Evolutionary conservation across 1,140 invertebrate genomes (phyloP).

Genomic region (Zaprionus ghesquierei): DNA sequence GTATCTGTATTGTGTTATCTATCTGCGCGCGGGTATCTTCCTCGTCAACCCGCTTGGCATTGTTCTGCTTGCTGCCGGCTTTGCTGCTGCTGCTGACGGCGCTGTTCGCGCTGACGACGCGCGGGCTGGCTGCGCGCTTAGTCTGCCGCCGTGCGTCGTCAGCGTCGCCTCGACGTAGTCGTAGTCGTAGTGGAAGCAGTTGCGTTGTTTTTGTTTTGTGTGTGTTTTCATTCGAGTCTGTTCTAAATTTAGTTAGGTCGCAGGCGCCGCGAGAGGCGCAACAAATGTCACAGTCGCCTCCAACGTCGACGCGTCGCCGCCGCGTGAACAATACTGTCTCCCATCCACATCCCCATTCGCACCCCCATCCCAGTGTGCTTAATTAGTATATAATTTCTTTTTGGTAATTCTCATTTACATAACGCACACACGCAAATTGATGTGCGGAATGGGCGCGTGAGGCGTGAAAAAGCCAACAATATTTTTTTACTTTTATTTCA

Average conservation of each 20-base stretch:
- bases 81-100: constrained; percentile 7
- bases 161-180: constrained; percentile 37
- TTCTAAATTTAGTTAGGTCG: constrained; percentile 71
- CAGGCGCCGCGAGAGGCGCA: constrained; percentile 49
- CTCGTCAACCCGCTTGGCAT: background rate
- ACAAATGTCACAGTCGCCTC: constrained; percentile 55
- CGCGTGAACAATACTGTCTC: constrained; percentile 15
- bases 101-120: constrained; percentile 1
- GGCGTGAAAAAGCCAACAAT: constrained; percentile 9
- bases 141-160: constrained; percentile 67
- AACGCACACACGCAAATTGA: constrained; percentile 37
- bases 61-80: constrained; percentile 6
- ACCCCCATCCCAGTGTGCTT: constrained; percentile 33
- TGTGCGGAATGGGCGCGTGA: constrained; percentile 24
- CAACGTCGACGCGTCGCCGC: constrained; percentile 17
- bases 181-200: background rate
- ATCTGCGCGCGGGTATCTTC: constrained; percentile 15
- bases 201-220: constrained; percentile 4
- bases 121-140: constrained; percentile 33
- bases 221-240: constrained; percentile 20
- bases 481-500: background rate
- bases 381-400: constrained; percentile 55
- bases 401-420: constrained; percentile 60
- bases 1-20: background rate
- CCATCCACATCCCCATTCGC: too few species aligned